phyloP scores from a whole-genome alignment of 1,140 invertebrate species.

The Trichonephila inaurata region DNA sequence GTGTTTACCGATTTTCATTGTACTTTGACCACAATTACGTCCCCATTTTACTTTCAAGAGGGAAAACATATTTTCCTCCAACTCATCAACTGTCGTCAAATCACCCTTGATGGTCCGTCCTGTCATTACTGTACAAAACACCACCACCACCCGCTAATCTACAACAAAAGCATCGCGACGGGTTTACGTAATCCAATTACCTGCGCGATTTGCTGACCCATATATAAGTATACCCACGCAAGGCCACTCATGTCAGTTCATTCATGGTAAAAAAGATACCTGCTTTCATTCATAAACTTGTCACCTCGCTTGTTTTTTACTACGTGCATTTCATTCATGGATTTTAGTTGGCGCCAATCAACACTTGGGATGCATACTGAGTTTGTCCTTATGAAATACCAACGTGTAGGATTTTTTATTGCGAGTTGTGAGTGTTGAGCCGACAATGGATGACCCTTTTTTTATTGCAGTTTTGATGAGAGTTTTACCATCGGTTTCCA shows the following conservation, averaged over 20 bases:
- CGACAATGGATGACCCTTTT: neutral
- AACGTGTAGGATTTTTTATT: neutral
- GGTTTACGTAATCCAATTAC: conserved; percentile 43
- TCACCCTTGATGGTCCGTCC: neutral
- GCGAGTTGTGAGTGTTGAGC: neutral
- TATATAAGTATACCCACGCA: conserved; percentile 60
- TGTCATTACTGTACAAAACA: neutral
- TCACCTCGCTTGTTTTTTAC: conserved; percentile 44
- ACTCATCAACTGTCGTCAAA: no score
- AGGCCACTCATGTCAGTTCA: conserved; percentile 50
- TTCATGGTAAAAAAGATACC: conserved; percentile 60
- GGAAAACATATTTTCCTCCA: no score
- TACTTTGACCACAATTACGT: no score
- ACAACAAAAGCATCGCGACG: conserved; percentile 41
- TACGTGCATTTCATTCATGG: conserved; percentile 61
- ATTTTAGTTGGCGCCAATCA: conserved; percentile 28
- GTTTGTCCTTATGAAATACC: neutral
- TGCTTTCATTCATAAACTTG: conserved; percentile 73
- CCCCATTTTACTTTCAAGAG: no score
- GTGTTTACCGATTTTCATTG: no score
- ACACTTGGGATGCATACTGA: neutral
- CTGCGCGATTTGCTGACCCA: conserved; percentile 62
- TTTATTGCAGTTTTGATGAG: neutral
- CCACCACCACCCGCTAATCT: neutral
- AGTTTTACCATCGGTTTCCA: neutral